Evolutionary conservation across 2,888 invertebrate species (phyloP).

Genomic region (Sisyra terminalis): DNA sequence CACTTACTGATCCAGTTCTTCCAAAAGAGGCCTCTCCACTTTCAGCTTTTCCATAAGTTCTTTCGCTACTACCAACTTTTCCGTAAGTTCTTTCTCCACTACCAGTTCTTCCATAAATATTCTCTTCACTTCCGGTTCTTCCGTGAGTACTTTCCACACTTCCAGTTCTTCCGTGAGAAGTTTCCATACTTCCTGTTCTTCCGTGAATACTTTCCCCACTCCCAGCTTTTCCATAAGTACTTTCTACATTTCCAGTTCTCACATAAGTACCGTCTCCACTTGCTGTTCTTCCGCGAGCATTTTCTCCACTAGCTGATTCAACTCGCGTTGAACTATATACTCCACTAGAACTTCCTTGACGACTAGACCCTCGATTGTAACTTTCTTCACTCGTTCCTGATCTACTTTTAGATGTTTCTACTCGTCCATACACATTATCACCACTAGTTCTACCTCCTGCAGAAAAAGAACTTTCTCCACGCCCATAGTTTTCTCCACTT

Average conservation of each 20-base stretch:
- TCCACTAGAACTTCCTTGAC: neutral
- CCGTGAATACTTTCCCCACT: neutral
- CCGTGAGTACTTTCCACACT: neutral
- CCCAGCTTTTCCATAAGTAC: neutral
- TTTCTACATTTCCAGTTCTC: neutral
- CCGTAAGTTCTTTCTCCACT: neutral
- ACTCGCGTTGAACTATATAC: neutral
- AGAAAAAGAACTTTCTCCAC: slow-evolving; percentile 12
- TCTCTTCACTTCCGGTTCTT: neutral
- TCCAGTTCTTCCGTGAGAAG: neutral
- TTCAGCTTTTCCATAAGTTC: neutral
- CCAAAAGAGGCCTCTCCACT: neutral
- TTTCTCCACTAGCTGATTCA: neutral
- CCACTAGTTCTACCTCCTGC: slow-evolving; percentile 12
- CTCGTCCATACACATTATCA: neutral
- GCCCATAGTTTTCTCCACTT: slow-evolving; percentile 11
- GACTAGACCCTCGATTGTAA: neutral
- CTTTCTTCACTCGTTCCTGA: neutral
- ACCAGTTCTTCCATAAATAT: neutral
- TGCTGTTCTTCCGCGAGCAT: neutral
- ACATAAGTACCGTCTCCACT: neutral
- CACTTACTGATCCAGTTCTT: neutral
- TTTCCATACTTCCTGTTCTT: neutral
- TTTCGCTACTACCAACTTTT: neutral
- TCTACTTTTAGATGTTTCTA: neutral